Evolutionary conservation across 2,797 vertebrate genomes (phyloP), one percentile per base, ranked within the genome.

Genomic region (Sphenopsis melanotis): DNA sequence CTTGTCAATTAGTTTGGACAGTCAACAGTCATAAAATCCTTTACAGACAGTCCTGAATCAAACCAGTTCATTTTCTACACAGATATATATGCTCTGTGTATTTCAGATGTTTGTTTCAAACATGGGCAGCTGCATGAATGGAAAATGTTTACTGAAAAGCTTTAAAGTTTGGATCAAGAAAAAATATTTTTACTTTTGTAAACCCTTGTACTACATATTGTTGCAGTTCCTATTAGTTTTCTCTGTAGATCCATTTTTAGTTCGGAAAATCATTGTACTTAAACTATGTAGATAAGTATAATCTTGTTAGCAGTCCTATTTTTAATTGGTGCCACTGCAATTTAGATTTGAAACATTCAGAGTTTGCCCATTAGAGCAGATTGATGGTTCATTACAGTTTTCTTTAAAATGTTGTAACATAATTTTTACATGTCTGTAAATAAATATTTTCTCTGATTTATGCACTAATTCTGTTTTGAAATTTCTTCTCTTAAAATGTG

Each of bases 371-470:
- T 81, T 89, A 79, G 57, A 95, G 55, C 23, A 93, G 83, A 95
- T 83, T 72, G 85, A 89, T 83, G 86, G 66, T 86, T 93, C 92
- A 93, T 95, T 82, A 65, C n/a, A 60, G 30, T 89, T 97, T 97
- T 94, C 81, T 96, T 97, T 96, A 81, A 95, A 96, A 97, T 94
- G 80, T 88, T 97, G 97, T 98, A 97, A 97, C 90, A 97, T 98
- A 97, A 95, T 97, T 97, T 97, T 97, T 97, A 97, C 97, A 96
- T 98, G 96, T 97, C 95, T 98, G 97, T 98, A 98, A 97, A 98
- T 98, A 98, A 97, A 98, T 97, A 97, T 97, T 97, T 98, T 97
- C 94, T 97, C 96, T 94, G 95, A 97, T 95, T 97, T 97, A 96
- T 94, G 94, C 96, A 97, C 80, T 94, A 95, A 90, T 75, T 89